Evolutionary conservation across 1,140 invertebrate genomes (phyloP).

Genomic region (Eciton burchellii): DNA sequence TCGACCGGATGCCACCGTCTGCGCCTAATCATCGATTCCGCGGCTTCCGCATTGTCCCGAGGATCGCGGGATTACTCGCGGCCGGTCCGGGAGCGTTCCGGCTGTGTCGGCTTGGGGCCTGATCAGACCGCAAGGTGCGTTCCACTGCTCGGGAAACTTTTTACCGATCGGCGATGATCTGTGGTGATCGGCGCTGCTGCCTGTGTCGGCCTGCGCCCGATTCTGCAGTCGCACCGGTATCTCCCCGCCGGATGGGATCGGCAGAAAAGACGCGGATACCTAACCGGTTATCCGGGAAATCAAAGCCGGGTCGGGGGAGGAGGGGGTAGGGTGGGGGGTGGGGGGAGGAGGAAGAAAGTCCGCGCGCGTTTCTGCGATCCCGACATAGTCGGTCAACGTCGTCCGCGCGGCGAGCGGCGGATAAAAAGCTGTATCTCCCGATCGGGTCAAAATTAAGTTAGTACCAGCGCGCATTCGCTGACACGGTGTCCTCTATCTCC

Average conservation of each 20-base stretch:
- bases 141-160: conserved; percentile 5
- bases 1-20: conserved; percentile 12
- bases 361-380: conserved; percentile 62
- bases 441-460: conserved; percentile 77
- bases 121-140: not conserved
- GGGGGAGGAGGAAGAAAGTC: conserved; percentile 67
- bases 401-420: conserved; percentile 62
- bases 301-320: conserved; percentile 54
- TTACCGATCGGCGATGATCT: not conserved
- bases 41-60: conserved; percentile 1
- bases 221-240: conserved; percentile 37
- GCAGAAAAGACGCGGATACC: conserved; percentile 44
- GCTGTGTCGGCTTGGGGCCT: not conserved
- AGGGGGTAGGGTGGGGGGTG: no score
- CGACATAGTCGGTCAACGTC: conserved; percentile 59
- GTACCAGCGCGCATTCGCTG: conserved; percentile 51
- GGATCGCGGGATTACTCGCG: not conserved
- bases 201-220: no score
- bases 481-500: conserved; percentile 42
- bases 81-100: no score
- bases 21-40: conserved; percentile 27
- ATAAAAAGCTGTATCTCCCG: conserved; percentile 74
- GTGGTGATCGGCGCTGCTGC: conserved; percentile 40
- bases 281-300: conserved; percentile 73
- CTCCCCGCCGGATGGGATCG: not conserved